Conservation (phyloP, 1,140 invertebrate species). For the Euwallacea fornicatus region DNA sequence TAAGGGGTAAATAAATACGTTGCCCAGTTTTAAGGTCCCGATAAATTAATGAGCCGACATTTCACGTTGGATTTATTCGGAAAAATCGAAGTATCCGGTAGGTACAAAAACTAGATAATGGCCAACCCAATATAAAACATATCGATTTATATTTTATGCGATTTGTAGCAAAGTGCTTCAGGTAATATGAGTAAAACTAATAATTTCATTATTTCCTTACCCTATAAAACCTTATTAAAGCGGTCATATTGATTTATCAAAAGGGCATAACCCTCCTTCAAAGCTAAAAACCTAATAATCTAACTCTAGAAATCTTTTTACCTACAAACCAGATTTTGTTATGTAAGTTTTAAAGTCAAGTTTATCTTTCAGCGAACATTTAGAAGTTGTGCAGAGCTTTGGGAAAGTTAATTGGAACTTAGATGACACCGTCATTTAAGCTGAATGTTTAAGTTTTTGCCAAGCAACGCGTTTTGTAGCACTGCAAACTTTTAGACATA, state of each 20-base stretch:
- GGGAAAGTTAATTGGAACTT: slow-evolving; percentile 19
- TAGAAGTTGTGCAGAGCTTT: slow-evolving; percentile 17
- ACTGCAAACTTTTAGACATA: not conserved
- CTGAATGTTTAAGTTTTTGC: slow-evolving; percentile 19
- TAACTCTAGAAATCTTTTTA: slow-evolving; percentile 21
- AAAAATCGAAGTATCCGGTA: too few species aligned
- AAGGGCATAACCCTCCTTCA: not conserved
- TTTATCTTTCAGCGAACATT: slow-evolving; percentile 16
- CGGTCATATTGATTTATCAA: slow-evolving; percentile 1
- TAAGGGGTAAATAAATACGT: slow-evolving; percentile 4
- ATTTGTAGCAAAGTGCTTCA: not conserved
- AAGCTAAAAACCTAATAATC: slow-evolving; percentile 15
- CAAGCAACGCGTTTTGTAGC: slow-evolving; percentile 8
- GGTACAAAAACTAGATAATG: too few species aligned
- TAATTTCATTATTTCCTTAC: slow-evolving; percentile 1
- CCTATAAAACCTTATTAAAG: not conserved
- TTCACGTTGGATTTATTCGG: too few species aligned
- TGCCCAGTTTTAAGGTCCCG: not conserved
- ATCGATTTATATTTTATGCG: too few species aligned
- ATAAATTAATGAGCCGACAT: too few species aligned
- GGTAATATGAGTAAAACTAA: not conserved
- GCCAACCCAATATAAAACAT: too few species aligned
- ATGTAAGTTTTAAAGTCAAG: slow-evolving; percentile 21
- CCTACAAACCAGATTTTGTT: slow-evolving; percentile 23
- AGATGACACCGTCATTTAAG: slow-evolving; percentile 18